Percentiles rank a stretch among this genome's conserved stretches.
Conservation (phyloP, 1,140 invertebrate genomes). For the Maniola jurtina region DNA sequence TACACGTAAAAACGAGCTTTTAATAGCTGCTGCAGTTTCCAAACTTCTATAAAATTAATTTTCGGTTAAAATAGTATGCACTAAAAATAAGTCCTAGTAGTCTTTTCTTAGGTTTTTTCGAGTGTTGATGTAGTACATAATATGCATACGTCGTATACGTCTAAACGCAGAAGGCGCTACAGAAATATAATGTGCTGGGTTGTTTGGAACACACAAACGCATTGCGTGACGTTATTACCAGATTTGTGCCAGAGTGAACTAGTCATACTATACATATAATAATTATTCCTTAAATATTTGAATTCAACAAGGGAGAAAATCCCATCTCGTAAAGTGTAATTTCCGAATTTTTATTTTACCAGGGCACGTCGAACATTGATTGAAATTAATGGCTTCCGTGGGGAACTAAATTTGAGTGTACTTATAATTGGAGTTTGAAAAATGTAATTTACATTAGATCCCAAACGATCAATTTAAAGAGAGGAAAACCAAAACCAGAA, state of each 20-base stretch:
- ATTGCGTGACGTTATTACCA: too few relatives aligned
- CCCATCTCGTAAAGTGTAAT: neutral
- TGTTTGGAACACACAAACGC: too few relatives aligned
- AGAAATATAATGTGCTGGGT: too few relatives aligned
- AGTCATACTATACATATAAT: too few relatives aligned
- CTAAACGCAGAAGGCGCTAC: too few relatives aligned
- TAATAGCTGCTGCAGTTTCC: slow-evolving; percentile 2
- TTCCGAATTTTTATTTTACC: slow-evolving; percentile 41
- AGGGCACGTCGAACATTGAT: slow-evolving; percentile 44
- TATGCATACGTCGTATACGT: too few relatives aligned
- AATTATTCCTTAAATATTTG: too few relatives aligned
- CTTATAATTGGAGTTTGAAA: slow-evolving; percentile 40
- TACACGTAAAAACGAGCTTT: neutral
- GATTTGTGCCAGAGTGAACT: too few relatives aligned
- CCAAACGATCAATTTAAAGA: slow-evolving; percentile 35
- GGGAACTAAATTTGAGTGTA: slow-evolving; percentile 41
- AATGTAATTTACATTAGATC: neutral
- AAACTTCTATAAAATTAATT: neutral
- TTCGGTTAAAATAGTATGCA: neutral
- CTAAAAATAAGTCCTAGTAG: too few relatives aligned
- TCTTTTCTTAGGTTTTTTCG: too few relatives aligned
- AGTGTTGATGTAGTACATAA: too few relatives aligned
- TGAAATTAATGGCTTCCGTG: slow-evolving; percentile 43
- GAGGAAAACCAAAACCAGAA: slow-evolving; percentile 14
- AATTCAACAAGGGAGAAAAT: too few relatives aligned